Conservation (phyloP, 2,888 invertebrate genomes). For the Girardia tigrina region DNA sequence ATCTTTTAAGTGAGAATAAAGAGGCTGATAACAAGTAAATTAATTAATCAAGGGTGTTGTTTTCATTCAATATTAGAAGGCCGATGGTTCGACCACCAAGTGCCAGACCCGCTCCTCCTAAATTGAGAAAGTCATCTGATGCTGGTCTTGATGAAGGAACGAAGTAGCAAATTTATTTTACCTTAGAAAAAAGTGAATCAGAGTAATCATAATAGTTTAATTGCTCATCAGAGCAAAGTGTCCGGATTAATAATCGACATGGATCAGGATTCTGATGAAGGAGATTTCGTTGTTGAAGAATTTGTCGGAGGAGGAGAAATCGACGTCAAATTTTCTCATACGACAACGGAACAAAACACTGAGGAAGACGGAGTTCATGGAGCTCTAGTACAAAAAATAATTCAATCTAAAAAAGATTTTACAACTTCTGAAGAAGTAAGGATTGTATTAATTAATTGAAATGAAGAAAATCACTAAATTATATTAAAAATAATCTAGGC, state of each 20-base stretch:
- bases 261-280: conserved; percentile 6
- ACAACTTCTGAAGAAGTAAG: neutral
- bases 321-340: neutral
- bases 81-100: conserved; percentile 10
- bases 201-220: no score
- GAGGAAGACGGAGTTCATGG: neutral
- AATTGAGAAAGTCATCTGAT: neutral
- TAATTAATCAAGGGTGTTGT: neutral
- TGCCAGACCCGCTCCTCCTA: conserved; percentile 11
- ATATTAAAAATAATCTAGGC: no score
- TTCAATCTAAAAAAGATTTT: conserved; percentile 14
- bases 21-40: neutral
- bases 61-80: neutral
- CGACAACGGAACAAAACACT: neutral
- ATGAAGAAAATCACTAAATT: no score
- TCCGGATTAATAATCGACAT: neutral
- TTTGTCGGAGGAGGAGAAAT: neutral
- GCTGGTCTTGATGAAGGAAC: neutral
- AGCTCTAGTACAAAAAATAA: neutral
- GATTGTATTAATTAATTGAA: no score
- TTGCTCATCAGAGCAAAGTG: neutral
- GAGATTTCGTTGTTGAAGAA: conserved; percentile 14
- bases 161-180: no score
- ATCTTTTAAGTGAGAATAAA: neutral
- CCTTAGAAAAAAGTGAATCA: no score